phyloP scores from a whole-genome alignment of 64 coral and sea anemone genomes.

The Acropora yongei region DNA sequence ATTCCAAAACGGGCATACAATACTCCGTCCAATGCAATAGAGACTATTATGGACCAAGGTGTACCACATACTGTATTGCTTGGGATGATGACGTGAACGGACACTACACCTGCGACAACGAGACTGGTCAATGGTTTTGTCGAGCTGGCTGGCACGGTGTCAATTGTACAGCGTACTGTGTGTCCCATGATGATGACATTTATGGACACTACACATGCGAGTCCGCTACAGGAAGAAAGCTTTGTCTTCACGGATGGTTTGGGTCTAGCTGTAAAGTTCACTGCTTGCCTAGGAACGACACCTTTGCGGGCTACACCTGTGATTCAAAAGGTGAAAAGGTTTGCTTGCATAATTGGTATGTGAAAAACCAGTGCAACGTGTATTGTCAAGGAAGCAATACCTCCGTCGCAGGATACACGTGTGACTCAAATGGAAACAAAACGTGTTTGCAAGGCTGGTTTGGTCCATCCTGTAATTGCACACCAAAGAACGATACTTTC shows the following conservation, averaged over 20 bases:
- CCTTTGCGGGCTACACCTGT: slow-evolving; percentile 68
- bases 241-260: slow-evolving; percentile 72
- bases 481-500: slow-evolving; percentile 60
- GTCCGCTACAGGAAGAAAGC: slow-evolving; percentile 50
- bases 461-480: slow-evolving; percentile 81
- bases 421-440: slow-evolving; percentile 60
- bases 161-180: slow-evolving; percentile 68
- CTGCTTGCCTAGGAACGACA: slow-evolving; percentile 69
- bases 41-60: slow-evolving; percentile 81
- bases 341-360: slow-evolving; percentile 83
- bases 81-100: slow-evolving; percentile 51
- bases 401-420: slow-evolving; percentile 70
- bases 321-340: slow-evolving; percentile 41
- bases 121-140: slow-evolving; percentile 71
- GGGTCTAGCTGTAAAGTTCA: slow-evolving; percentile 59
- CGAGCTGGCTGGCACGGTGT: slow-evolving; percentile 64
- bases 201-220: slow-evolving; percentile 83
- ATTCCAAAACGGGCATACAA: slow-evolving; percentile 23
- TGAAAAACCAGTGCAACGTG: slow-evolving; percentile 60
- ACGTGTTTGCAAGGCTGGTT: slow-evolving; percentile 68
- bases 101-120: slow-evolving; percentile 77
- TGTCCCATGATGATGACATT: slow-evolving; percentile 60
- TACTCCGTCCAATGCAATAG: slow-evolving; percentile 69
- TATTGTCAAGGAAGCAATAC: slow-evolving; percentile 67
- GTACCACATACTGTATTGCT: slow-evolving; percentile 75